Evolutionary conservation across 2,888 invertebrate species (phyloP).

Genomic region (Lasioglossum pauxillum): DNA sequence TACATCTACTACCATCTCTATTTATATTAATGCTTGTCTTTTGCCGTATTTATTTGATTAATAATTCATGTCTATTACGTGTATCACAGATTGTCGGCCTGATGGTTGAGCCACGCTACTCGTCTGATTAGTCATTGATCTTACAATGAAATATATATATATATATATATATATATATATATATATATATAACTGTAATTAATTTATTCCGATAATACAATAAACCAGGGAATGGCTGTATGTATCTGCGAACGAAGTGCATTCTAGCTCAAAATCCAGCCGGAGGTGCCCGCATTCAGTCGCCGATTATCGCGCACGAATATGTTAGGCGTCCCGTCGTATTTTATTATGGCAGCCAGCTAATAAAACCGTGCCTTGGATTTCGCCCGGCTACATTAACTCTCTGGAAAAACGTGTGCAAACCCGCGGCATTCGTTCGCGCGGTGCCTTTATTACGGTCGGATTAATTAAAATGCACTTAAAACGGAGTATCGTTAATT

Average conservation of each 20-base stretch:
- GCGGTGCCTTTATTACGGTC: conserved; percentile 48
- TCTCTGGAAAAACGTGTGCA: neutral
- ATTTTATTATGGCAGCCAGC: conserved; percentile 55
- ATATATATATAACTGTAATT: neutral
- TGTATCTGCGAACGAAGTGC: neutral
- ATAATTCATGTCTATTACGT: neutral
- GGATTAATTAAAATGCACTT: conserved; percentile 73
- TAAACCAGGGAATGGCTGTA: neutral
- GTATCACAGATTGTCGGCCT: no score
- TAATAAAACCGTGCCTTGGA: conserved; percentile 65
- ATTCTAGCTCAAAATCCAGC: neutral
- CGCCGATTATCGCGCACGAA: conserved; percentile 44
- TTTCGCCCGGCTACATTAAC: conserved; percentile 36
- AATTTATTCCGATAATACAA: neutral
- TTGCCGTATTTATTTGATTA: neutral
- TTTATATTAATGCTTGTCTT: neutral
- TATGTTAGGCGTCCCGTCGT: conserved; percentile 43
- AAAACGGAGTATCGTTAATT: conserved; percentile 66
- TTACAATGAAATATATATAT: neutral
- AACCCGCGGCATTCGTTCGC: neutral
- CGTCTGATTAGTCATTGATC: neutral
- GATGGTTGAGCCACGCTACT: neutral
- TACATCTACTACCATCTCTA: neutral
- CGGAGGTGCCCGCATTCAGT: neutral
- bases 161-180: neutral